phyloP scores from a whole-genome alignment of 1,140 invertebrate genomes.

The Mylabris phalerata region DNA sequence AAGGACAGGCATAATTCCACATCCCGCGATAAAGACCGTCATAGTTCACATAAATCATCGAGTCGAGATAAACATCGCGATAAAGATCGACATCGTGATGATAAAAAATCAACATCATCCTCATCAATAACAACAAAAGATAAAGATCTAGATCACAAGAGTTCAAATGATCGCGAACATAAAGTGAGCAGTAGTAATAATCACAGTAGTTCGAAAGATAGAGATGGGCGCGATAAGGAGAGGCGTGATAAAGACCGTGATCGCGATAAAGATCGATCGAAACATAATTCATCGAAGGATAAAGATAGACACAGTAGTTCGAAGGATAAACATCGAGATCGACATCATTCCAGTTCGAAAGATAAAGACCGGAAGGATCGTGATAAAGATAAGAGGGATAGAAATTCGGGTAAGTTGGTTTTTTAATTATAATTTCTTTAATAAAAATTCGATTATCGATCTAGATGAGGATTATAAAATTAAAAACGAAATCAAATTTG shows the following conservation, averaged over 20 bases:
- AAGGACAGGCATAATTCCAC: slow-evolving; percentile 39
- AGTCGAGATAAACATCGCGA: slow-evolving; percentile 43
- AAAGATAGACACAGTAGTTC: slow-evolving; percentile 55
- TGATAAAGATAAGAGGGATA: slow-evolving; percentile 26
- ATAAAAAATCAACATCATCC: slow-evolving; percentile 36
- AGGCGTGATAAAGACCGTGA: slow-evolving; percentile 39
- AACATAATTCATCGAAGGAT: slow-evolving; percentile 38
- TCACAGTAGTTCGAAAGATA: slow-evolving; percentile 41
- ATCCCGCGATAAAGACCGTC: slow-evolving; percentile 36
- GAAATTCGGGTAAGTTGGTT: neutral
- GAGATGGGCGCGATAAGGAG: slow-evolving; percentile 38
- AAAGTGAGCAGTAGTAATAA: slow-evolving; percentile 42
- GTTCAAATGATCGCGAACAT: slow-evolving; percentile 24
- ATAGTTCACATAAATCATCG: slow-evolving; percentile 53
- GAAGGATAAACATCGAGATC: slow-evolving; percentile 41
- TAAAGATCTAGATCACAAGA: slow-evolving; percentile 37
- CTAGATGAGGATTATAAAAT: slow-evolving; percentile 30
- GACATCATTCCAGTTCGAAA: slow-evolving; percentile 43
- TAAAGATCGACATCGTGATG: slow-evolving; percentile 41
- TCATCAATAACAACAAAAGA: slow-evolving; percentile 36
- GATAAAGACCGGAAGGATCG: slow-evolving; percentile 45
- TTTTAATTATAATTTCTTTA: no score
- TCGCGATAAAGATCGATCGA: slow-evolving; percentile 48
- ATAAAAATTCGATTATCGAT: no score
- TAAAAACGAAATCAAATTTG: slow-evolving; percentile 31